phyloP scores from a whole-genome alignment of 2,113 vertebrate genomes.

The Pandion haliaetus region DNA sequence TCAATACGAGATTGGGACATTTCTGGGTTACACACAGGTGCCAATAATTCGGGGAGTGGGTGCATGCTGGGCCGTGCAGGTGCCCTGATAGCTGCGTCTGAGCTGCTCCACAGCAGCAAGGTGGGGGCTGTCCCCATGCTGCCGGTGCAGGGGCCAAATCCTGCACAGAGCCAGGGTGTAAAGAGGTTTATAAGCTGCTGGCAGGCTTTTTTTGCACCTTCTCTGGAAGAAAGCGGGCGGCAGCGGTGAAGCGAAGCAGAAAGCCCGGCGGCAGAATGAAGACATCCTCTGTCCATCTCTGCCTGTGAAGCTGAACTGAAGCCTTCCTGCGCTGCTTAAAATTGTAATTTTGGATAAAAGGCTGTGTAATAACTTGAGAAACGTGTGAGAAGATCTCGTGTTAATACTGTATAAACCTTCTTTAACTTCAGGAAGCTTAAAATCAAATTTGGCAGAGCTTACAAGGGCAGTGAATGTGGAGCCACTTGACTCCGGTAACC shows the following conservation, averaged over 20 bases:
- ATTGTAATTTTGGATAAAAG: constrained; percentile 51
- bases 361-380: constrained; percentile 38
- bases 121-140: neutral
- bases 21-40: neutral
- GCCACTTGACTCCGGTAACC: constrained; percentile 24
- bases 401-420: constrained; percentile 67
- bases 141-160: neutral
- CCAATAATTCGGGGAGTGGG: neutral
- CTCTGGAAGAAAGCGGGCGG: neutral
- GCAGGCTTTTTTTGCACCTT: neutral
- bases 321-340: constrained; percentile 8
- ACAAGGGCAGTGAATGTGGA: constrained; percentile 52
- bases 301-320: constrained; percentile 12
- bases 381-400: constrained; percentile 46
- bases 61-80: fast-evolving
- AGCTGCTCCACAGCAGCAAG: neutral
- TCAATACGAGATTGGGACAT: fast-evolving
- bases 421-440: constrained; percentile 69
- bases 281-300: constrained; percentile 47
- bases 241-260: neutral
- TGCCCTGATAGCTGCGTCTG: neutral
- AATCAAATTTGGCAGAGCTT: constrained; percentile 73
- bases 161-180: neutral
- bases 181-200: neutral
- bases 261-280: neutral